phyloP scores from a whole-genome alignment of 1,140 invertebrate species.

The Philopotamus ludificatus region DNA sequence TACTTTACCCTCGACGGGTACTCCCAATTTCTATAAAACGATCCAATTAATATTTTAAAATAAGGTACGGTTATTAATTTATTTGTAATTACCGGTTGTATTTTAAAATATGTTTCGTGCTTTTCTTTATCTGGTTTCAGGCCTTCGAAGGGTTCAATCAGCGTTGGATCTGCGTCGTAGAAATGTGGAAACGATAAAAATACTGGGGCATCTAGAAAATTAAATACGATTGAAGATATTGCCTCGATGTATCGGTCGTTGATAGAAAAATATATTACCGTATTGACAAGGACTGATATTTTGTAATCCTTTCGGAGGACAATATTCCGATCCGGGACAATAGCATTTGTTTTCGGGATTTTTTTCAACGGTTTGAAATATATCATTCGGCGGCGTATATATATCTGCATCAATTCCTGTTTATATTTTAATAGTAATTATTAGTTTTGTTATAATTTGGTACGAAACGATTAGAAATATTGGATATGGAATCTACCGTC shows the following conservation, averaged over 20 bases:
- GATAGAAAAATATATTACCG: constrained; percentile 55
- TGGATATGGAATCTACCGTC: too few relatives aligned
- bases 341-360: constrained; percentile 80
- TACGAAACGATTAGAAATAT: not conserved
- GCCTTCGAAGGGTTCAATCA: constrained; percentile 71
- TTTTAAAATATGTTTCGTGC: constrained; percentile 80
- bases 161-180: constrained; percentile 73
- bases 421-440: constrained; percentile 20
- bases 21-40: constrained; percentile 75
- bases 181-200: constrained; percentile 88
- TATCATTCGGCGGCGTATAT: constrained; percentile 68
- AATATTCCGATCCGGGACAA: constrained; percentile 67
- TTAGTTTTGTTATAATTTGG: not conserved
- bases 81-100: constrained; percentile 68
- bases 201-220: constrained; percentile 74
- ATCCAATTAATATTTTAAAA: constrained; percentile 12
- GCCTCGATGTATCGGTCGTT: not conserved
- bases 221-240: not conserved
- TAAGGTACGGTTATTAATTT: not conserved
- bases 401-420: constrained; percentile 67
- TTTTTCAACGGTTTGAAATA: constrained; percentile 66
- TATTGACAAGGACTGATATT: constrained; percentile 86
- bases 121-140: constrained; percentile 67
- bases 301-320: constrained; percentile 73
- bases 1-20: constrained; percentile 78